These are phyloP conservation scores for Drosophila pallidifrons DNA, from an alignment of 1,140 invertebrate genomes.

Conservation along the genomic window DNA sequence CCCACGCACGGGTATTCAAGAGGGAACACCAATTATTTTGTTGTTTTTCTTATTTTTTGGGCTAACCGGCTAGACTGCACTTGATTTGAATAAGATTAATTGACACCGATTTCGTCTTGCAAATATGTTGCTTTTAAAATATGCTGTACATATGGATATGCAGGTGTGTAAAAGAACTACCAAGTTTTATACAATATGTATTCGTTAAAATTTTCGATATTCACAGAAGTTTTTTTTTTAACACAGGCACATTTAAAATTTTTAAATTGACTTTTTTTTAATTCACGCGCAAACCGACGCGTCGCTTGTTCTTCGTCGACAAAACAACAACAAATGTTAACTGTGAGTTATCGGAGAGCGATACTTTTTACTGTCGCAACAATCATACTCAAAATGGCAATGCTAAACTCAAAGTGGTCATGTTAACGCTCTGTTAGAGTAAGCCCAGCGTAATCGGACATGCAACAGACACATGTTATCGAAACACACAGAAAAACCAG, in stretches of 20 bases:
- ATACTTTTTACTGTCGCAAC: conserved; percentile 8
- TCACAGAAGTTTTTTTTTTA: conserved; percentile 7
- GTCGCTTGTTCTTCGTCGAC: conserved; percentile 34
- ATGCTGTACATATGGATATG: not conserved
- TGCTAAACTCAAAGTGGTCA: conserved; percentile 38
- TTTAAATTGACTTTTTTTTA: conserved; percentile 24
- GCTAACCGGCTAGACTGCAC: conserved; percentile 21
- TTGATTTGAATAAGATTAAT: conserved; percentile 38
- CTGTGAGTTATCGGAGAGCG: conserved; percentile 25
- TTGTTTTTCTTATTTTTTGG: not conserved
- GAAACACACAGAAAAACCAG: not conserved
- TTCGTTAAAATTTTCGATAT: conserved; percentile 9
- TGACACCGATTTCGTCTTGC: conserved; percentile 26
- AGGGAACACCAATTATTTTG: conserved; percentile 7
- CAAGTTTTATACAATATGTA: not conserved
- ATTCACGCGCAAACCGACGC: conserved; percentile 36
- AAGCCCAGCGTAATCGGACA: conserved; percentile 14
- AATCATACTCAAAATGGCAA: conserved; percentile 37
- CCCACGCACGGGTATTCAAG: not conserved
- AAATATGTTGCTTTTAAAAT: conserved; percentile 13
- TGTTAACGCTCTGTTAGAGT: conserved; percentile 23
- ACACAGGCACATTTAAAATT: conserved; percentile 16
- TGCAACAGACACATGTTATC: conserved; percentile 16
- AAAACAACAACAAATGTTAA: conserved; percentile 46
- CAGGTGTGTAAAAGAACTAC: not conserved